Conservation (phyloP, 2,888 invertebrate species). For the Luperina testacea region DNA sequence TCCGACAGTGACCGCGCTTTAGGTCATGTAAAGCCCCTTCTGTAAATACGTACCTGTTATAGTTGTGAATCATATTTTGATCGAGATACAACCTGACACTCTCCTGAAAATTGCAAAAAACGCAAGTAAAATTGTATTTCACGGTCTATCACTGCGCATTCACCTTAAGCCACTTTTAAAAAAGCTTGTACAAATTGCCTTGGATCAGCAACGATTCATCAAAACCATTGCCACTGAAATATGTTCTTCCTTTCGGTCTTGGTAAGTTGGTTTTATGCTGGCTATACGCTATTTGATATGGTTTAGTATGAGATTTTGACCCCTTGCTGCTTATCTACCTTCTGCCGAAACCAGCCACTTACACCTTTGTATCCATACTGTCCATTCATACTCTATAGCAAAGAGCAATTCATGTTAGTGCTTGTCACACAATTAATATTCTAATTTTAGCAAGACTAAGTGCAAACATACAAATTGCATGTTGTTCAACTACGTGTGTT, state of each 20-base stretch:
- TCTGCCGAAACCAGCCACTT: background rate
- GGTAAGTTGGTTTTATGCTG: background rate
- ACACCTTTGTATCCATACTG: background rate
- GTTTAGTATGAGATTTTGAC: background rate
- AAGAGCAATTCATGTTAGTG: background rate
- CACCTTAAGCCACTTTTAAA: background rate
- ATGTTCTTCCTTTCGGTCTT: background rate
- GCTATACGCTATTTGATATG: background rate
- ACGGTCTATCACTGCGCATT: no score
- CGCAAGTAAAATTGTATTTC: no score
- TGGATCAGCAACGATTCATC: background rate
- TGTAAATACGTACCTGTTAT: no score
- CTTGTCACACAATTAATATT: background rate
- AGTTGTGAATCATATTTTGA: no score
- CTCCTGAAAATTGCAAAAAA: no score
- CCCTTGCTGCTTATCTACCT: background rate
- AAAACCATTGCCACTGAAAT: background rate
- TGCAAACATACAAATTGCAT: constrained; percentile 29
- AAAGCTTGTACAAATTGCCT: background rate
- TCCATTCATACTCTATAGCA: background rate
- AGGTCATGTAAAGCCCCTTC: no score
- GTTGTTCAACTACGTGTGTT: constrained; percentile 22
- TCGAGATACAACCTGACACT: no score
- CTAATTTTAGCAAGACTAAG: constrained; percentile 6
- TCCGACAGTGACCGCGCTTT: no score